Evolutionary conservation across 1,140 invertebrate genomes (phyloP), one percentile per base, ranked within the genome.

Genomic region (Idris sp.): DNA sequence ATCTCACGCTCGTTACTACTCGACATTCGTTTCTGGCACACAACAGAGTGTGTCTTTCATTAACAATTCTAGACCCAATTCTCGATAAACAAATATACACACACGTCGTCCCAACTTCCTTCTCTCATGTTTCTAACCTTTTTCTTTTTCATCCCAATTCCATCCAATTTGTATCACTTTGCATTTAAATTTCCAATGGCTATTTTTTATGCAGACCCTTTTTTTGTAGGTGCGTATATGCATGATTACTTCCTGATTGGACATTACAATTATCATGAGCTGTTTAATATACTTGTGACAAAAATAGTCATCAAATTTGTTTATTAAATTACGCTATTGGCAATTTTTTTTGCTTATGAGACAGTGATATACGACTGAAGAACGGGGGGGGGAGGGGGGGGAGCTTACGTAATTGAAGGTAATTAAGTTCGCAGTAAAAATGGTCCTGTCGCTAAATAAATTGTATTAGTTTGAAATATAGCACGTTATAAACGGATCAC

Each of bases 1-100:
- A 74, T 74, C 72, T 74, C 72, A 74, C 72, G 72, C 72, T 74
- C 72, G 72, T 74, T 74, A 74, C 72, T 74, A 74, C 49, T 74
- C 72, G 64, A 74, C 72, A 74, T 74, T 74, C 64, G 56, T 74
- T 68, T 68, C 64, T 68, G 43, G 25, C 51, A 62, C 56, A 67
- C 54, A 58, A 69, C 40, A 56, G 53, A n/a, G n/a, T n/a, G n/a
- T 67, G 62, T 68, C 49, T 73, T 64, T 62, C 51, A 73, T 73
- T 59, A 65, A 44, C 44, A 65, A 65, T 72, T 62, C 59, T 59
- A 48, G 54, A 67, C 62, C 62, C 35, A 54, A 68, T 74, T 74
- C 56, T 41, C 28, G 56, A 62, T 72, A 62, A 72, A 72, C 58
- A 56, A 56, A 72, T 46, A 54, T 30, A n/a, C 10, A 35, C 31